Evolutionary conservation across 2,888 invertebrate species (phyloP), one percentile per base, ranked within the genome.

Genomic region (Dolomedes plantarius): DNA sequence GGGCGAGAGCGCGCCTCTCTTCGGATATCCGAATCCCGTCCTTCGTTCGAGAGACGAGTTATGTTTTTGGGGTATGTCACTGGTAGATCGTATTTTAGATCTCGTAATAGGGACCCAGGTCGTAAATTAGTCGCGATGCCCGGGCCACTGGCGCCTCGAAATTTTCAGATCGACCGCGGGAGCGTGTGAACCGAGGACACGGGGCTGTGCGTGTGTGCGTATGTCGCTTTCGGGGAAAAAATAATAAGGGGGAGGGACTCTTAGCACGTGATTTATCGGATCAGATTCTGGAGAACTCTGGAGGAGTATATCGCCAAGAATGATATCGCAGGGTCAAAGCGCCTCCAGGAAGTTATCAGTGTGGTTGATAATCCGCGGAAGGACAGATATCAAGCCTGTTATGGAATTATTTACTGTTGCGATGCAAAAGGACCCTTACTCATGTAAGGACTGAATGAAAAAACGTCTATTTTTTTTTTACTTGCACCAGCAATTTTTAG

Each of bases 1-100:
- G 5, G 69, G 9, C 16, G 36, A 36, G 19, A 36, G n/a, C n/a
- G n/a, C n/a, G n/a, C n/a, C 27, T n/a, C n/a, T 9, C 9, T 7
- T n/a, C 27, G 13, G 39, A 39, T 69, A 69, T 29, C 62, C 39
- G 13, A 29, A 39, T 69, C 28, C 32, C 41, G 41, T 73, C 74
- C 81, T 36, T 73, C n/a, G 50, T 31, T 71, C 23, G 19, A n/a
- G 71, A 23, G 82, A 69, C 46, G 71, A 76, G 65, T 76, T 82
- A 76, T 69, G 75, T 71, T 75, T 69, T 71, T 11, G 83, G 77
- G 83, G 74, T 81, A 83, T 77, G 83, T 83, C 83, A 83, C 77
- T 36, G 39, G 16, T 5, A 56, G 77, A 67, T 83, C 83, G 77
- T 83, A 83, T 77, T 73, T 83, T 73, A 83, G 83, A 77, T 76